Conservation (phyloP, 2,797 vertebrate species). For the Tadarida brasiliensis region DNA sequence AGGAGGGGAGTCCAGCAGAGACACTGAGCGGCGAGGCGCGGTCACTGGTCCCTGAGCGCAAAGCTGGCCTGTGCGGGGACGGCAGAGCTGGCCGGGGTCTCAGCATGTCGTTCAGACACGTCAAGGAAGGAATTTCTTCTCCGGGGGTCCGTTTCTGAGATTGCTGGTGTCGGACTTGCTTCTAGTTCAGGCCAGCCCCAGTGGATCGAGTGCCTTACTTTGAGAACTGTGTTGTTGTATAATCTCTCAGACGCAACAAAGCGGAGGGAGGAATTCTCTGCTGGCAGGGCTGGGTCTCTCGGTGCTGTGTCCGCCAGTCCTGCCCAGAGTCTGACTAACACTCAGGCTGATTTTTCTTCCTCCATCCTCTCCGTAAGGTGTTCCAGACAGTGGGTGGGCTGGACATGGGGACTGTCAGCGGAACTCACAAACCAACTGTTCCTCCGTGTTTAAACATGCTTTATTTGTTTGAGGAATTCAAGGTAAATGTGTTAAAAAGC, state of each 20-base stretch:
- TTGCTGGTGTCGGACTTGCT: neutral
- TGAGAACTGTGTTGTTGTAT: neutral
- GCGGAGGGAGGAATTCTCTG: neutral
- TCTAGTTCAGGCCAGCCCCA: neutral
- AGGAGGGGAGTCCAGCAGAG: neutral
- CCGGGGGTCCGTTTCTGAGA: neutral
- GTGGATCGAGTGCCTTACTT: neutral
- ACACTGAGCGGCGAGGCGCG: neutral
- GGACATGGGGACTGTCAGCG: neutral
- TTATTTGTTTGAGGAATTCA: neutral
- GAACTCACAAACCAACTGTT: neutral
- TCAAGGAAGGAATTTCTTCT: neutral
- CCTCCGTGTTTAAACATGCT: neutral
- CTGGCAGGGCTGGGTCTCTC: too few species aligned
- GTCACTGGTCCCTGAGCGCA: neutral
- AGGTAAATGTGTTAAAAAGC: neutral
- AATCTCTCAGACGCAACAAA: neutral
- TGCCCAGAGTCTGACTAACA: neutral
- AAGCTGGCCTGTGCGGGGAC: neutral
- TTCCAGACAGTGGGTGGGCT: neutral
- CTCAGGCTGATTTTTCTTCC: neutral
- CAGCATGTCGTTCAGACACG: neutral
- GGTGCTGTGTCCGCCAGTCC: neutral
- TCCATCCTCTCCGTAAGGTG: neutral
- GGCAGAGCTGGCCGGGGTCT: neutral